Percentiles rank a stretch among this genome's conserved stretches.
phyloP scores from a whole-genome alignment of 2,113 vertebrate genomes.

The Malurus alboscapulatus region DNA sequence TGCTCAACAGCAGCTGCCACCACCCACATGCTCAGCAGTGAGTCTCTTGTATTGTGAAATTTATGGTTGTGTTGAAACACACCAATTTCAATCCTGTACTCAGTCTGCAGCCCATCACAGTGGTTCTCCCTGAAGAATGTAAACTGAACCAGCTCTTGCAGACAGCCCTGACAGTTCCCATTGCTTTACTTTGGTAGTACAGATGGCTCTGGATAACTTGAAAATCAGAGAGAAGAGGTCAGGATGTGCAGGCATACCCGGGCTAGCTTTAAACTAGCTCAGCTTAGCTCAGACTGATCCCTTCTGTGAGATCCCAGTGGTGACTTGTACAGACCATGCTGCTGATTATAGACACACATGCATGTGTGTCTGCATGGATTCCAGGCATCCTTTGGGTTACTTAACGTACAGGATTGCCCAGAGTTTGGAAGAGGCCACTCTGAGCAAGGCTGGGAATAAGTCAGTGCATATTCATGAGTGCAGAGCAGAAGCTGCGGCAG shows the following conservation, averaged over 20 bases:
- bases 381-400: not conserved
- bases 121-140: not conserved
- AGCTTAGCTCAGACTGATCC: not conserved
- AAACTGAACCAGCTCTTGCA: not conserved
- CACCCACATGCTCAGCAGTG: not conserved
- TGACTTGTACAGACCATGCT: not conserved
- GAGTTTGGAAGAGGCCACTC: not conserved
- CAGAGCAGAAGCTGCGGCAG: not conserved
- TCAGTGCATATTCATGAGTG: fast-evolving
- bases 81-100: not conserved
- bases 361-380: not conserved
- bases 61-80: not conserved
- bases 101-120: not conserved
- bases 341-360: not conserved
- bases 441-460: not conserved
- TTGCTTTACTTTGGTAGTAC: not conserved
- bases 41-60: not conserved
- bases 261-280: not conserved
- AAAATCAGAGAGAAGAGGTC: not conserved
- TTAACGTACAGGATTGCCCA: not conserved
- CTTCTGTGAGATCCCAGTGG: not conserved
- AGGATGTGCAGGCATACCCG: not conserved
- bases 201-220: not conserved
- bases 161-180: not conserved
- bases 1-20: not conserved